A percentile compares a stretch with the other conserved stretches of the same genome.
phyloP scores from a whole-genome alignment of 2,113 vertebrate species.

The Tylochromis polylepis region DNA sequence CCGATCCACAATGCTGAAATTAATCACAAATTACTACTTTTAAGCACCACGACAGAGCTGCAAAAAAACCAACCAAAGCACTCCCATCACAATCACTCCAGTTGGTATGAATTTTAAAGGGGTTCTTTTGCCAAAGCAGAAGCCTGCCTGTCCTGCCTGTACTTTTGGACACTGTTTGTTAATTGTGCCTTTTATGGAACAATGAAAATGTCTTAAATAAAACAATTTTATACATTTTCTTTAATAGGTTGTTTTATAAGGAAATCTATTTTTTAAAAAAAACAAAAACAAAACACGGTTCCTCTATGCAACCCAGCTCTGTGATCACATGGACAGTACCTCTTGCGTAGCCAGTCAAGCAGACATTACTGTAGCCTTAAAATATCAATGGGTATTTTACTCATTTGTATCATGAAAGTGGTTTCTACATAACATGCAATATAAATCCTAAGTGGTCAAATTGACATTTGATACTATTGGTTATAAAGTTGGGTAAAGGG shows the following conservation, averaged over 20 bases:
- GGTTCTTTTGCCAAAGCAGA: conserved; percentile 64
- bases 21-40: conserved; percentile 20
- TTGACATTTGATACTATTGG: neutral
- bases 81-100: conserved; percentile 28
- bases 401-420: conserved; percentile 6
- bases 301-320: conserved; percentile 65
- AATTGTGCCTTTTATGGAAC: conserved; percentile 62
- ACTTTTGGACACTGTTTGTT: conserved; percentile 34
- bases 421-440: conserved; percentile 28
- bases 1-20: neutral
- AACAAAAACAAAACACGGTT: too few relatives aligned
- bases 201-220: neutral
- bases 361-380: conserved; percentile 50
- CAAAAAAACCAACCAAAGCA: conserved; percentile 37
- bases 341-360: conserved; percentile 11
- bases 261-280: conserved; percentile 63
- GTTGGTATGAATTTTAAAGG: conserved; percentile 19
- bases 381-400: conserved; percentile 24
- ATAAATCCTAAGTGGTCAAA: neutral
- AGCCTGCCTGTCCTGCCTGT: conserved; percentile 52
- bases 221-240: conserved; percentile 43
- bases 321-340: conserved; percentile 24
- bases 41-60: neutral
- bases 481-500: neutral
- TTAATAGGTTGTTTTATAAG: conserved; percentile 55